Evolutionary conservation across 2,888 invertebrate genomes (phyloP).

Genomic region (Sinohyriopsis cumingii): DNA sequence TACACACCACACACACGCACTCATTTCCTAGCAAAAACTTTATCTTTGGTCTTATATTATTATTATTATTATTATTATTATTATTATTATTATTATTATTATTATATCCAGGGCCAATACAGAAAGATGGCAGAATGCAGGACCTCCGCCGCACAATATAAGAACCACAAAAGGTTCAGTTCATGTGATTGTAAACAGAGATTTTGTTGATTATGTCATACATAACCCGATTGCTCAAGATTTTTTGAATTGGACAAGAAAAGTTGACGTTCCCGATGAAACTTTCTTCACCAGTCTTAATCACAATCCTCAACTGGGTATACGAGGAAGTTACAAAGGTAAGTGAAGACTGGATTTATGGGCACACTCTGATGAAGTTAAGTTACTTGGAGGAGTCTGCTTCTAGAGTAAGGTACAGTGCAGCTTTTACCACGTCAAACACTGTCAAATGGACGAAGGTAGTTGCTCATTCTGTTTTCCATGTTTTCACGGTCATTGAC

Average conservation of each 20-base stretch:
- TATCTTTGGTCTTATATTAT: too few species aligned
- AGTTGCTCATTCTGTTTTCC: too few species aligned
- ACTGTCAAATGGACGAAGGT: too few species aligned
- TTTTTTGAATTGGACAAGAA: conserved; percentile 55
- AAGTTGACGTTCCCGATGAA: conserved; percentile 61
- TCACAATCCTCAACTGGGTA: conserved; percentile 52
- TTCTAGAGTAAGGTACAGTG: too few species aligned
- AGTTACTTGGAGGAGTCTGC: too few species aligned
- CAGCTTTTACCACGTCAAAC: too few species aligned
- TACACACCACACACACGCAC: too few species aligned
- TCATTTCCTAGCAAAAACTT: too few species aligned
- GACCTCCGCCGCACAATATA: conserved; percentile 33
- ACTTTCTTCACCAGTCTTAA: conserved; percentile 61
- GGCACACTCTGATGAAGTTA: too few species aligned
- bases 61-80: too few species aligned
- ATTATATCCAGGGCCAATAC: conserved; percentile 13
- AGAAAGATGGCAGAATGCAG: conserved; percentile 23
- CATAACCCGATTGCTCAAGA: conserved; percentile 44
- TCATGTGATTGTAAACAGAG: conserved; percentile 50
- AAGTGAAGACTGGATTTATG: background rate
- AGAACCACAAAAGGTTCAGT: conserved; percentile 53
- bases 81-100: background rate
- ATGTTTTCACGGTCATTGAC: too few species aligned
- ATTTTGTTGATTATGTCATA: conserved; percentile 57
- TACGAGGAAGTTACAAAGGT: conserved; percentile 61